Percentiles rank a stretch among this genome's conserved stretches.
Evolutionary conservation across 2,797 vertebrate genomes (phyloP).

Genomic region (Melanogrammus aeglefinus): DNA sequence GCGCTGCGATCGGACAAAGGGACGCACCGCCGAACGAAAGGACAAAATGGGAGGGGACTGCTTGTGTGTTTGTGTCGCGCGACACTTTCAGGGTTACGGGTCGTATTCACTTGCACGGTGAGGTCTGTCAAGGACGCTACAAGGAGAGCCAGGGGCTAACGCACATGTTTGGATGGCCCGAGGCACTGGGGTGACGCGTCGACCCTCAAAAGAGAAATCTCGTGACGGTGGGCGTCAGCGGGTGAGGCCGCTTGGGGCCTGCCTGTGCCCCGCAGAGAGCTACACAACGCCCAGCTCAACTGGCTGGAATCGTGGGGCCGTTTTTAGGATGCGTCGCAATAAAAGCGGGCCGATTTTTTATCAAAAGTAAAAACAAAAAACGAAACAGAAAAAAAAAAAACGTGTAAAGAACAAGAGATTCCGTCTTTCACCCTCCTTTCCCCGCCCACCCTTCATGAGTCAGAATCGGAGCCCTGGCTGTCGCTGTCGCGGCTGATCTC

Average conservation of each 20-base stretch:
- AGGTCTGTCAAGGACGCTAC: not conserved
- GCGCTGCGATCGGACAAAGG: not conserved
- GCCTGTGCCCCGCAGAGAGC: not conserved
- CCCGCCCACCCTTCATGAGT: constrained; percentile 75
- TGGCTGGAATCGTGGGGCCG: not conserved
- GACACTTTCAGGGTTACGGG: not conserved
- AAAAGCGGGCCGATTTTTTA: not conserved
- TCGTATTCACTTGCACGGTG: not conserved
- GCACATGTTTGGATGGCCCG: not conserved
- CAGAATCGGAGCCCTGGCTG: constrained; percentile 88
- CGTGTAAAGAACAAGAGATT: not conserved
- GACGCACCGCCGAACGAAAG: not conserved
- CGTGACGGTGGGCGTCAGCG: not conserved
- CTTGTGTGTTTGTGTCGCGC: not conserved
- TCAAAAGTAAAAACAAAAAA: not conserved
- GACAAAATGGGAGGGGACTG: not conserved
- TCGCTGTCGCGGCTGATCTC: constrained; percentile 95
- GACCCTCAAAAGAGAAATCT: not conserved
- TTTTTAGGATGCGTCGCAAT: not conserved
- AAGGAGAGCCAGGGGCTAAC: not conserved
- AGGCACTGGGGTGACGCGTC: not conserved
- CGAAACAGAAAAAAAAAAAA: not conserved
- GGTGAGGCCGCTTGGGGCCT: not conserved
- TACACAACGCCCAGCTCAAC: not conserved
- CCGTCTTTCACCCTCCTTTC: not conserved